Base-by-base conservation (phyloP, 2,888 invertebrate species). In the Rhogogaster chlorosoma region DNA sequence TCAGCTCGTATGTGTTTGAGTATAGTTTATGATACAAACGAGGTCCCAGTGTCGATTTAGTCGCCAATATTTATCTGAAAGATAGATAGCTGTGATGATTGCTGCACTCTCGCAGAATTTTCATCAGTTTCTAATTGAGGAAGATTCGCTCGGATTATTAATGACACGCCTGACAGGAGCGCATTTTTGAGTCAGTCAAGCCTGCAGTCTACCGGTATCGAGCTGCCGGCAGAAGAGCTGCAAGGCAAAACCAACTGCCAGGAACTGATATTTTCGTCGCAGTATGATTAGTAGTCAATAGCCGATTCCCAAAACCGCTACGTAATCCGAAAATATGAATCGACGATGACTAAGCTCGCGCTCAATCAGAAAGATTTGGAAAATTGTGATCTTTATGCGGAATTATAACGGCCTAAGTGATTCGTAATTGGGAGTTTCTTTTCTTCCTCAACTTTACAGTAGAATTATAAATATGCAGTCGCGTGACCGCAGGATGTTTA, bases 91-190 rank as follows among this genome's bases (percentile, higher is more conserved):
- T 32, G 12, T 70, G 83, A 78, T 86, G 29, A 82, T 38, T 64
- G 83, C 53, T 26, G 10, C 84, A 70, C 82, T 73, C 64, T 83
- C 42, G 32, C 64, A 22, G 77, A 86, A 86, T 87, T 87, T 87
- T 86, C 83, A 86, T 71, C 49, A 85, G 86, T 87, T 88, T 88
- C 88, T 87, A 87, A 87, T 86, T 85, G 84, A 10, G 75, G 84
- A 29, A 84, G 87, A 86, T 88, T 29, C 85, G 85, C 84, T 84
- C 84, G 87, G 85, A 85, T 86, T 85, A 29, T 78, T 84, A n/a
- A 86, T 77, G 73, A 85, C 77, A 84, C 86, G 85, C 29, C 67
- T 15, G 49, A 45, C 18, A 84, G 75, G 67, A 4, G 32, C 84
- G 38, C 61, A 29, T n/a, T 61, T 80, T 80, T 61, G 29, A 57